Evolutionary conservation across 2,113 vertebrate species (phyloP), one percentile per base, ranked within the genome.

Genomic region (Parotia lawesii): DNA sequence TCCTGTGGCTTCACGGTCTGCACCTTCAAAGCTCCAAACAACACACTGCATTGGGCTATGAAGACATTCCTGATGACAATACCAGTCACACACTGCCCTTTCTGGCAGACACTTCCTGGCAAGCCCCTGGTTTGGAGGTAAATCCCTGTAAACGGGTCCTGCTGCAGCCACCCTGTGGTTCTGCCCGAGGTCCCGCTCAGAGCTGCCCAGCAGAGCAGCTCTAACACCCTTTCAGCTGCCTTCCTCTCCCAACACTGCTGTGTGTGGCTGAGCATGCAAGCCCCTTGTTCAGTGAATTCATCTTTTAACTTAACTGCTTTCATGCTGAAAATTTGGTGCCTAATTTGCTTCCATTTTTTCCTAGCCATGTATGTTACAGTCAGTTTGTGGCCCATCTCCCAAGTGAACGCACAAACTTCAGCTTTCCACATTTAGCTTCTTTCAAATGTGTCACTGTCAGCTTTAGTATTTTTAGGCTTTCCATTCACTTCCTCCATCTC

Each of bases 401-500:
- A 64, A 28, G 27, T 10, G 58, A 48, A 56, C 2, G 4, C 42
- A 67, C 38, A 24, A 74, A 81, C 27, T 58, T 79, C 15, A 51
- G 37, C 73, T 51, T 60, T 77, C 31, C 61, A 40, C 65, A 12
- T 40, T 6, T 47, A n/a, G 64, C 40, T 73, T 76, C 14, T 57
- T 62, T 91, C 5, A 4, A 50, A 51, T 11, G 27, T 47, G 47
- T 64, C 57, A 54, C 61, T 22, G 8, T 57, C 51, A 72, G 40
- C 28, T 22, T 81, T 25, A 20, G 0, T 64, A 51, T 40, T 89
- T 89, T 89, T 48, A 75, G 74, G 64, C 8, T 70, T 84, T 66
- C 57, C 76, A 95, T 77, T 91, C 79, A 83, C 56, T 64, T 95
- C 77, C 66, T 87, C 50, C 50, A 65, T 65, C 48, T 67, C 77